phyloP scores from a whole-genome alignment of 1,140 invertebrate genomes.

The Trichogramma pretiosum region DNA sequence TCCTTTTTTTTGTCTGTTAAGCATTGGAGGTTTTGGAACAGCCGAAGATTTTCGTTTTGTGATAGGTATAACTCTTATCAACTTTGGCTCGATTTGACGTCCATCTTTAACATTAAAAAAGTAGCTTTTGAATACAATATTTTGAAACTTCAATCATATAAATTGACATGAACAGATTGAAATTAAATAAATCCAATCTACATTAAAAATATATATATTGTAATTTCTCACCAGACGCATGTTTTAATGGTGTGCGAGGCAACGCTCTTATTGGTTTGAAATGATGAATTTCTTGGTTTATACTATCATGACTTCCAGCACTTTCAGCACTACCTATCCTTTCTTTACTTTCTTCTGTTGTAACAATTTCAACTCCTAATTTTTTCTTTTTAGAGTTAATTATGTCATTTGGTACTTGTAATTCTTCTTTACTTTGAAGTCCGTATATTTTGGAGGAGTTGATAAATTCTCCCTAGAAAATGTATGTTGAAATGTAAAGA shows the following conservation, averaged over 20 bases:
- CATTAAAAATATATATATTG: not conserved
- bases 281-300: constrained; percentile 52
- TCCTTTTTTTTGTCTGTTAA: constrained; percentile 30
- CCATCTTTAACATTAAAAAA: constrained; percentile 28
- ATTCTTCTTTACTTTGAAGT: constrained; percentile 45
- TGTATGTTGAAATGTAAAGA: not conserved
- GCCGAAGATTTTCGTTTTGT: constrained; percentile 30
- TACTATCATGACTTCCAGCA: constrained; percentile 48
- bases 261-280: constrained; percentile 52
- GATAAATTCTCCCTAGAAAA: constrained; percentile 24
- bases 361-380: constrained; percentile 36
- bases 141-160: not conserved
- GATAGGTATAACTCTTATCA: constrained; percentile 37
- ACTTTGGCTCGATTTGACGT: constrained; percentile 38
- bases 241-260: constrained; percentile 41
- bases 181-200: too few species aligned
- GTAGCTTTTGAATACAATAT: not conserved
- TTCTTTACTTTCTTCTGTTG: constrained; percentile 27
- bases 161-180: too few species aligned
- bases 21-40: constrained; percentile 32
- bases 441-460: constrained; percentile 39
- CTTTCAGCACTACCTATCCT: constrained; percentile 40
- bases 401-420: constrained; percentile 47
- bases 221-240: constrained; percentile 31
- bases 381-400: constrained; percentile 43